These are phyloP conservation scores for Maccullochella peelii DNA, from an alignment of 2,113 vertebrate species.

Conservation along the genomic window DNA sequence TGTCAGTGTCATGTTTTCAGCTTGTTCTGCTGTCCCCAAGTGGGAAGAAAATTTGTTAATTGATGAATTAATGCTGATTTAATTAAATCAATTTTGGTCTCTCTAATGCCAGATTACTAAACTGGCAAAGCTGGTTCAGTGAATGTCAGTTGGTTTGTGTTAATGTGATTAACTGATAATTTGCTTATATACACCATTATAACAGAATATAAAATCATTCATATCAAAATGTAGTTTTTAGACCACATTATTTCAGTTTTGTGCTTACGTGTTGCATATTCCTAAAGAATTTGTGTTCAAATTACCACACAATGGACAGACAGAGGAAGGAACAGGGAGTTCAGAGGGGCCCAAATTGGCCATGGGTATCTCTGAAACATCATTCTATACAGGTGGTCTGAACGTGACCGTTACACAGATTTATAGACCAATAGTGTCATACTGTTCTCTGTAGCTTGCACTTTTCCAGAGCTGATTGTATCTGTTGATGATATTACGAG, in stretches of 20 bases:
- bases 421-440: background rate
- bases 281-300: background rate
- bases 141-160: background rate
- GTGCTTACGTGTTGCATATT: background rate
- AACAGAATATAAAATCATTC: background rate
- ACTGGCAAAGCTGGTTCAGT: background rate
- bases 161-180: background rate
- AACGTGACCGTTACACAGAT: background rate
- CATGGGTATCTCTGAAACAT: background rate
- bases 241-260: background rate
- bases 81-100: background rate
- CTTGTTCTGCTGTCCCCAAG: background rate
- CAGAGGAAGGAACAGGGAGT: background rate
- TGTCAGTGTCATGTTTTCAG: background rate
- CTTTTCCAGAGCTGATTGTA: background rate
- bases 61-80: background rate
- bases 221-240: no score
- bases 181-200: background rate
- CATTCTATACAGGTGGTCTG: background rate
- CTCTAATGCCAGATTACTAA: background rate
- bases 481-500: constrained; percentile 17
- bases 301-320: background rate
- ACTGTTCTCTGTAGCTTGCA: background rate
- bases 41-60: no score
- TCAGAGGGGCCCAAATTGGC: background rate